Evolutionary conservation across 2,113 vertebrate genomes (phyloP).

Genomic region (Phalacrocorax aristotelis): DNA sequence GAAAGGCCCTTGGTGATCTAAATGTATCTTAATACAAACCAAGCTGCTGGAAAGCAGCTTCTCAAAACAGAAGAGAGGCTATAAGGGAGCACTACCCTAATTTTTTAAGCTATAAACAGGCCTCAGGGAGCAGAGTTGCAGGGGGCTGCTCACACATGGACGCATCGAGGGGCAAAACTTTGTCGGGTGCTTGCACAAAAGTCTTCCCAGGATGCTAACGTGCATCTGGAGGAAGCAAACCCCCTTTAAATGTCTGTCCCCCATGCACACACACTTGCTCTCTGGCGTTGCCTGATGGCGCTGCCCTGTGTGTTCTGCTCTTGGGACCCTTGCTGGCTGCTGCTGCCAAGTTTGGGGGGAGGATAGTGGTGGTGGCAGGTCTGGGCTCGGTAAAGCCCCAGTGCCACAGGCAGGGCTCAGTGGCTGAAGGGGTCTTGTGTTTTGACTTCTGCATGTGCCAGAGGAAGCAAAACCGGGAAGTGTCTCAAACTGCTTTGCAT

Average conservation of each 20-base stretch:
- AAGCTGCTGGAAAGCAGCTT: background rate
- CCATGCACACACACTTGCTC: fast-evolving
- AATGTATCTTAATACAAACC: background rate
- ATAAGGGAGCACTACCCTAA: background rate
- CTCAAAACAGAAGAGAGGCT: background rate
- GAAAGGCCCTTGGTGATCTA: background rate
- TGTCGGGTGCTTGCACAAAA: background rate
- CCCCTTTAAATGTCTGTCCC: background rate
- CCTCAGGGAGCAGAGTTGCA: background rate
- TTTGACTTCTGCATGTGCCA: constrained; percentile 32
- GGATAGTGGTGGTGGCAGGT: background rate
- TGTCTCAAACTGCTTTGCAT: constrained; percentile 5
- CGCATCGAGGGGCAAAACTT: background rate
- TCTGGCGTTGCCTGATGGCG: background rate
- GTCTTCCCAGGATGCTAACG: background rate
- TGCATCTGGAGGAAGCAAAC: background rate
- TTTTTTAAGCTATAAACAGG: background rate
- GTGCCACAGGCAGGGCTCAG: background rate
- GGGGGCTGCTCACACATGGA: fast-evolving
- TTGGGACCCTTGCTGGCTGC: background rate
- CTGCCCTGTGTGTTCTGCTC: background rate
- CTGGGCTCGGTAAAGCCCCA: background rate
- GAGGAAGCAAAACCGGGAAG: constrained; percentile 50
- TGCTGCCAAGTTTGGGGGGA: fast-evolving
- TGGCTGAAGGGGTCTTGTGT: background rate